Base-by-base conservation (phyloP, 2,888 invertebrate genomes). In the Drosophila prolongata region DNA sequence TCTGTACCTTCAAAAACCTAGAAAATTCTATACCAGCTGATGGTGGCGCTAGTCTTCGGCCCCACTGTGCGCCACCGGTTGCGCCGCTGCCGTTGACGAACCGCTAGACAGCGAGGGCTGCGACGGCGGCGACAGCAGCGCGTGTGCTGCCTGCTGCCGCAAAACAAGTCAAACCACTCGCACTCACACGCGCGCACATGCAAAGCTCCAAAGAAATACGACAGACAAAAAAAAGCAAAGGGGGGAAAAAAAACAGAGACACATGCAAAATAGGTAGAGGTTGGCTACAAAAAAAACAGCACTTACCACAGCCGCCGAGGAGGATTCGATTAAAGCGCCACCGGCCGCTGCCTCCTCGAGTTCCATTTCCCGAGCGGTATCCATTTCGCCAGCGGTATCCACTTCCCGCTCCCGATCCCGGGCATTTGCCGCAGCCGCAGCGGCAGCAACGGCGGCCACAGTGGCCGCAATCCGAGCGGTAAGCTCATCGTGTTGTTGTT, bases 281-380 rank as follows among this genome's bases (percentile, higher is more conserved):
- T 34, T 16, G 47, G 30, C 47, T n/a, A 11, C 6, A 1, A 11
- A 19, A 19, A 47, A 34, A 30, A 30, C 30, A 30, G 3, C 30
- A 62, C 90, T 90, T 86, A 90, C 90, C 84, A 89, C 89, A 80
- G 85, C 86, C 69, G 87, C 86, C 59, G 87, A 81, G 69, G 74
- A 75, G 76, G 66, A 57, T 19, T 60, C 73, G 64, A 76, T 49
- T 9, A 46, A 9, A 10, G 27, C 46, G 13, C n/a, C 27, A 30
- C 30, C 11, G 47, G 24, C 34, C 46, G 46, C 61, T 60, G 53
- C 67, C 65, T 62, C 65, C 66, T 66, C 65, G 46, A 66, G 54
- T 40, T 66, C 65, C 35, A 46, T 6, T 13, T 65, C 84, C 40
- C 69, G 66, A 43, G 66, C 82, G 14, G 58, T 69, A 57, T 62